Base-by-base conservation (phyloP, 2,113 vertebrate species). In the Megaptera novaeangliae region DNA sequence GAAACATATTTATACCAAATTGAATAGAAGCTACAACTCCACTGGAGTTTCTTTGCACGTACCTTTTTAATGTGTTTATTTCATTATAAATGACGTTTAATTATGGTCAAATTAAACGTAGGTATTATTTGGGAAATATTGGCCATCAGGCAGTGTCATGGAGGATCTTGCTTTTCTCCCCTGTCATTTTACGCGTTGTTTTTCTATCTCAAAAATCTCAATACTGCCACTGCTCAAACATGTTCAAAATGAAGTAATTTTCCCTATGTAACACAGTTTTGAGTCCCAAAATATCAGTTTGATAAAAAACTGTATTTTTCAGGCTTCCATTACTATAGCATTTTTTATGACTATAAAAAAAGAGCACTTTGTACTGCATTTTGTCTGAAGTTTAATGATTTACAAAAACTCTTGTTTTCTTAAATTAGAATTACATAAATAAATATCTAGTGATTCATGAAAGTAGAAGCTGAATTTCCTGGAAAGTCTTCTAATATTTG, bases 211-310 rank as follows among this genome's bases (percentile, higher is more conserved):
- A 92, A 63, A 87, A 89, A 15, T 94, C 57, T 86, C 66, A 78
- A 4, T 46, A 52, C 23, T 68, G 3, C 41, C 44, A 55, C 14
- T 75, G 21, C 36, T 93, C 64, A 95, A 75, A 80, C 44, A 78
- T 97, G 74, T 90, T 92, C 55, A 87, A 34, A 93, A 72, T 13
- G 27, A 94, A 96, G 84, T 72, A 36, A 57, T 92, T 72, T 96
- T 72, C 66, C 12, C 27, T 34, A 3, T 63, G 44, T 31, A 85
- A 46, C 93, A 8, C 25, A 85, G n/a, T 80, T 95, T 86, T 81
- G 85, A 41, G 20, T 95, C 46, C 36, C 29, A 10, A 90, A 82
- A 88, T 44, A 78, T 61, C 18, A 69, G 31, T 74, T 81, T 39
- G 49, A 15, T 93, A 11, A 34, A 78, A 95, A 91, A 11, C 36